Base-by-base conservation (phyloP, 2,113 vertebrate genomes). In the Noturus placidus region DNA sequence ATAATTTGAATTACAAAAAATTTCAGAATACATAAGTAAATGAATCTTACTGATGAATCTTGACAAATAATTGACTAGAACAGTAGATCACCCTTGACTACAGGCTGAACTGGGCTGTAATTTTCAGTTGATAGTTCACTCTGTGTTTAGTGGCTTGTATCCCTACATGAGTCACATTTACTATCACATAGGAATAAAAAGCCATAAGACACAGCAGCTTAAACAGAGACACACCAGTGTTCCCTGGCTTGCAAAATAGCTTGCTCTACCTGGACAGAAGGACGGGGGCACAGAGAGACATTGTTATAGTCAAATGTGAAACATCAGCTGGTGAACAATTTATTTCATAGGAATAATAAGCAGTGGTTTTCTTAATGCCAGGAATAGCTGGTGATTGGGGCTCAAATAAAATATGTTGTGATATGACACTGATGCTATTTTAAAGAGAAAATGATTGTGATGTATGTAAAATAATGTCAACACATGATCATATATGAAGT, bases 171-270 rank as follows among this genome's bases (percentile, higher is more conserved):
- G 96, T 96, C 96, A 95, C 95, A 96, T 96, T 92, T 95, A 97
- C 94, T 96, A 97, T 99, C 98, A 99, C 98, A 98, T 99, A 99
- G 98, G 98, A 99, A 99, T 99, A 99, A 99, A 99, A 99, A 99
- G 98, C 98, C 98, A 99, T 99, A 99, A 97, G 95, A 96, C 98
- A 98, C 97, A 95, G 95, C 95, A 97, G 97, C 96, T 95, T 20
- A 85, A 63, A 88, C 19, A 81, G 69, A n/a, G 61, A 65, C 42
- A 52, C 33, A 61, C 30, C 35, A 14, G 82, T 42, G 63, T 79
- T 89, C 77, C 88, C 84, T 56, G 86, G 27, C 87, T 90, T 76
- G 89, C 33, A 79, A 84, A 74, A 42, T 78, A 78, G 63, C 63
- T 72, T 72, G 82, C 72, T 42, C 56, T 84, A 74, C 81, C 87